Percentiles rank a stretch among this genome's conserved stretches.
Conservation (phyloP, 2,888 invertebrate species). For the Chironomus riparius region DNA sequence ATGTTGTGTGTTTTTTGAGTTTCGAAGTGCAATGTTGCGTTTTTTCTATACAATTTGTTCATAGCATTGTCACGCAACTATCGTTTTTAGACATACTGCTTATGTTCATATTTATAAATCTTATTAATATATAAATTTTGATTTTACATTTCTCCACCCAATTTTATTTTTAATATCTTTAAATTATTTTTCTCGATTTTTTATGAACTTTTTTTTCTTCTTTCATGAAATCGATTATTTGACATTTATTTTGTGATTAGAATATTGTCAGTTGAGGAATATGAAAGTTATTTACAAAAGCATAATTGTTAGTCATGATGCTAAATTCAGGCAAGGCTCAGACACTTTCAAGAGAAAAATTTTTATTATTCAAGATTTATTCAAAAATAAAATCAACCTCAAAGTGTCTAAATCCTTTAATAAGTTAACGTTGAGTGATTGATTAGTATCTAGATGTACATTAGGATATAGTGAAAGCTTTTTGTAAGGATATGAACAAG, state of each 20-base stretch:
- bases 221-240: neutral
- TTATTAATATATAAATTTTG: neutral
- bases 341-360: too few species aligned
- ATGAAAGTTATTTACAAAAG: neutral
- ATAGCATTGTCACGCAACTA: too few species aligned
- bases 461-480: too few species aligned
- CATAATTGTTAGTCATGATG: too few species aligned
- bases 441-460: too few species aligned
- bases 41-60: neutral
- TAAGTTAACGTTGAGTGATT: too few species aligned
- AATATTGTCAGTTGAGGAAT: neutral
- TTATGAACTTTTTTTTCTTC: neutral
- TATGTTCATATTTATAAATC: neutral
- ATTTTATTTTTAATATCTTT: constrained; percentile 3
- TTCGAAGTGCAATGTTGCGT: neutral
- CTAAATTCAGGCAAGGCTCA: too few species aligned
- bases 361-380: too few species aligned
- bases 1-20: neutral
- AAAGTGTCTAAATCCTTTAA: too few species aligned
- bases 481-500: neutral
- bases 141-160: constrained; percentile 27
- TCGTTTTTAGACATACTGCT: neutral
- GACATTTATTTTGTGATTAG: too few species aligned
- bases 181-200: neutral
- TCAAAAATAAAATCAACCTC: too few species aligned